A percentile compares a stretch with the other conserved stretches of the same genome.
Evolutionary conservation across 2,888 invertebrate genomes (phyloP).

Genomic region (Seira ritae): DNA sequence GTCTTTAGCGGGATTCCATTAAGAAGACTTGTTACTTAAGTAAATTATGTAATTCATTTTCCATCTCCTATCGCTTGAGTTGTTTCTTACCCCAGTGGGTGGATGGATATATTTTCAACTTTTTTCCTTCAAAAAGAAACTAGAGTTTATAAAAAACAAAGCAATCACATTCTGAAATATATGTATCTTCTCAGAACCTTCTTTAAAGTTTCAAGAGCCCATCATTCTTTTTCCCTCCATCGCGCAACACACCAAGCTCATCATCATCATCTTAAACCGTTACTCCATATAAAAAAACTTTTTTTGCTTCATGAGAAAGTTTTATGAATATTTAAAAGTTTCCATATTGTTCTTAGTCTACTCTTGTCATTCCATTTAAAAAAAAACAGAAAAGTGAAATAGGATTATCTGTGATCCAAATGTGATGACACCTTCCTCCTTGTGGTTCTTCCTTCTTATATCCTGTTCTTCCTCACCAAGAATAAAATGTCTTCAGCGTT

Average conservation of each 20-base stretch:
- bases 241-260: neutral
- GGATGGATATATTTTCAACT: neutral
- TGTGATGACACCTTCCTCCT: neutral
- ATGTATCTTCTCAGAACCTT: neutral
- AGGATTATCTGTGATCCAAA: neutral
- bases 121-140: neutral
- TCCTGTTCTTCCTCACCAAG: too few relatives aligned
- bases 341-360: neutral
- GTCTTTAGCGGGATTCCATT: neutral
- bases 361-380: neutral
- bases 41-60: neutral
- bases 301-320: neutral
- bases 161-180: neutral
- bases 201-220: conserved; percentile 8
- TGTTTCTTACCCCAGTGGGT: neutral
- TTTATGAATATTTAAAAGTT: conserved; percentile 16
- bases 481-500: neutral
- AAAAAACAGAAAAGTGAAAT: neutral
- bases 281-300: neutral
- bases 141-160: conserved; percentile 2
- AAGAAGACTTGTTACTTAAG: neutral
- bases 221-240: neutral
- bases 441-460: neutral
- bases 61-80: neutral
- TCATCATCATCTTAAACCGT: neutral